Evolutionary conservation across 1,140 invertebrate species (phyloP), one percentile per base, ranked within the genome.

Genomic region (Limonius californicus): DNA sequence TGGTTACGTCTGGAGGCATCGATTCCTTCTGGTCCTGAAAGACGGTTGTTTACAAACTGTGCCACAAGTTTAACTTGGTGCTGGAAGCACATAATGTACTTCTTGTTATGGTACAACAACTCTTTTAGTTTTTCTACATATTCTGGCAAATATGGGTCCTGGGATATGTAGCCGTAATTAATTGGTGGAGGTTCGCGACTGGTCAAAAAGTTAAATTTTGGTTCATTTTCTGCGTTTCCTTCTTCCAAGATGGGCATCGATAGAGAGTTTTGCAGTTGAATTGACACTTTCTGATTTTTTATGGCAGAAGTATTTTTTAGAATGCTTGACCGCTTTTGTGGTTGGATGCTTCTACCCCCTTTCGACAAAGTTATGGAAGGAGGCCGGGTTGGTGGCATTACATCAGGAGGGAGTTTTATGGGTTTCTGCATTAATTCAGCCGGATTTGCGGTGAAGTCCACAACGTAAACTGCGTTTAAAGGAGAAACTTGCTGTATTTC

Each of bases 61-160:
- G 70, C 70, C 12, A 74, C 30, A 18, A 70, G 62, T 35, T 60
- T 55, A 16, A 71, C 66, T 63, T 67, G 64, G 7, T 70, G 45
- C 19, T 50, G 45, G 14, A 50, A 50, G 15, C 45, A 19, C 12
- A 39, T 57, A 12, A 64, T 32, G 20, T 39, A 21, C 21, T 53
- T 18, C 18, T 57, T 55, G 7, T 61, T 19, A 9, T 18, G 12
- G 7, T 32, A 23, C 30, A 65, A 54, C 16, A 57, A 57, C 14
- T 45, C 27, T 14, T 58, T 27, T 55, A 55, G 18, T 15, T 55
- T 32, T 30, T 55, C 12, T 39, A 70, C 54, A 43, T 67, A 72
- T 47, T 63, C 57, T 1, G 69, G 65, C 1, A 74, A 57, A 57
- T 66, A 74, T 0, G 72, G 68, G 61, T 74, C 73, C 7, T 63